phyloP scores from a whole-genome alignment of 2,113 vertebrate genomes.

The Phasianus colchicus region DNA sequence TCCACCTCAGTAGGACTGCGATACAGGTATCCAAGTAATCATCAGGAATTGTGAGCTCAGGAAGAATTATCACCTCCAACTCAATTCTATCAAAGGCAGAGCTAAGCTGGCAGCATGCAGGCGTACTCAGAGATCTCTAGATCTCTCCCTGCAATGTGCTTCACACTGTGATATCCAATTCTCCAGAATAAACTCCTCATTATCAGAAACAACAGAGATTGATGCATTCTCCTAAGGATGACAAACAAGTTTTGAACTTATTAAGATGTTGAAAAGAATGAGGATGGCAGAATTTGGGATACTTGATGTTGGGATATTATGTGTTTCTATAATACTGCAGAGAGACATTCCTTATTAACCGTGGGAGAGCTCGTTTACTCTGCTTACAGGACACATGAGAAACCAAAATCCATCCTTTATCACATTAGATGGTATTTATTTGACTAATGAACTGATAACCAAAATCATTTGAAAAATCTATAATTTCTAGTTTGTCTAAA shows the following conservation, averaged over 20 bases:
- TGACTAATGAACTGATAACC: constrained; percentile 44
- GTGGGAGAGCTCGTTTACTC: neutral
- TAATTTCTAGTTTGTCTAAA: constrained; percentile 38
- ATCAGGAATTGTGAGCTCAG: neutral
- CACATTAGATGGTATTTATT: neutral
- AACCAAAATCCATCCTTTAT: neutral
- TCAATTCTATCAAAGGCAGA: neutral
- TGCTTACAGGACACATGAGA: neutral
- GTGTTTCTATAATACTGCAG: neutral
- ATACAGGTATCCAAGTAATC: neutral
- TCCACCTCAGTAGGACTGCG: neutral
- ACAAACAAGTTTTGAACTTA: constrained; percentile 13
- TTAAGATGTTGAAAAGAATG: constrained; percentile 2
- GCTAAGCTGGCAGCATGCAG: neutral
- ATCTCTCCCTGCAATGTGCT: neutral
- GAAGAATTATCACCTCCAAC: neutral
- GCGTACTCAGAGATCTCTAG: neutral
- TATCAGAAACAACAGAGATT: neutral
- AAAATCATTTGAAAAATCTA: constrained; percentile 22
- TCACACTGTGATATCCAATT: neutral
- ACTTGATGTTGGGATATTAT: neutral
- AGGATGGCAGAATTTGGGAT: neutral
- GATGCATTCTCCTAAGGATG: neutral
- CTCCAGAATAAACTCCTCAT: neutral
- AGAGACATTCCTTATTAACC: neutral